These are phyloP conservation scores for Hydropotes inermis DNA, from an alignment of 2,113 vertebrate genomes.

Conservation along the genomic window DNA sequence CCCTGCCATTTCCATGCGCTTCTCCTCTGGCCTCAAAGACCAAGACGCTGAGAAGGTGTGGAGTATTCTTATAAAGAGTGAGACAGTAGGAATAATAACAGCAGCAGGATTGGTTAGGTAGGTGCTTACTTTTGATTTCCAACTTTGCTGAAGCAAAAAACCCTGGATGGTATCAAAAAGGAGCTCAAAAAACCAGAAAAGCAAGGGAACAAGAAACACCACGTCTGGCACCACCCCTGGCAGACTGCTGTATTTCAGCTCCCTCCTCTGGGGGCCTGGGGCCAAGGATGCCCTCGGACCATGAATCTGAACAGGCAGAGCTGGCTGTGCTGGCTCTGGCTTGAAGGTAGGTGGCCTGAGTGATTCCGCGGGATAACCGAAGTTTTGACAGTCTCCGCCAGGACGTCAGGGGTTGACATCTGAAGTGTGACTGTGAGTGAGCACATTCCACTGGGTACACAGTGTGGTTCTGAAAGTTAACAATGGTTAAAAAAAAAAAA, in stretches of 20 bases:
- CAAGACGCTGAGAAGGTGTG: accelerated
- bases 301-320: neutral
- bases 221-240: too few relatives aligned
- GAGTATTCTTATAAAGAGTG: accelerated
- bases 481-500: neutral
- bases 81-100: neutral
- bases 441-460: neutral
- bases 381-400: neutral
- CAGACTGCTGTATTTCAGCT: neutral
- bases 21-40: neutral
- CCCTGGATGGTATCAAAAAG: neutral
- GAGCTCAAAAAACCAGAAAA: neutral
- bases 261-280: neutral
- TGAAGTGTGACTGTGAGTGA: neutral
- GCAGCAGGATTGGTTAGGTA: neutral
- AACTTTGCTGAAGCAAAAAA: neutral
- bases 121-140: neutral
- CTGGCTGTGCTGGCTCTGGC: neutral
- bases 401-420: neutral
- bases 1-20: accelerated
- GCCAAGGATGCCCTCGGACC: neutral
- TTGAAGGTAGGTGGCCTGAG: neutral
- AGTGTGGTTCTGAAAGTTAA: neutral
- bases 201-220: neutral
- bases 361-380: neutral